These are phyloP conservation scores for Phacellophora camtschatica DNA, from an alignment of 30 jellyfish, hydroid and myxozoan genomes.

Conservation along the genomic window DNA sequence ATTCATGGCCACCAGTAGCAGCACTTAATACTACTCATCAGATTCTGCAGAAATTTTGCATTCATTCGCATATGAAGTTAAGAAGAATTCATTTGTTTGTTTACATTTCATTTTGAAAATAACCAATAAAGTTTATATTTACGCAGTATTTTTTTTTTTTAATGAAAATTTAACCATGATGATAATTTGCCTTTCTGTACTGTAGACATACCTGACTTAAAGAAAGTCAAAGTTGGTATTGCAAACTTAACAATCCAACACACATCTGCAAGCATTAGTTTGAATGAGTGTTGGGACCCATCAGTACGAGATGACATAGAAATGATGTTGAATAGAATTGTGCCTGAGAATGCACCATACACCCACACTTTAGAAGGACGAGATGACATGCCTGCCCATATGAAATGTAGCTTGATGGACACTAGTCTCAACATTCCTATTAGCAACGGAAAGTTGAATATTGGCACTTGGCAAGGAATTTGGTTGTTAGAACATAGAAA, in stretches of 20 bases:
- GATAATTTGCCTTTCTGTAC: no score
- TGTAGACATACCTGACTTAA: constrained; percentile 81
- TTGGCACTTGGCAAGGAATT: constrained; percentile 98
- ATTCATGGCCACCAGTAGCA: no score
- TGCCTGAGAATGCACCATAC: constrained; percentile 84
- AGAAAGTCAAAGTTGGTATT: constrained; percentile 77
- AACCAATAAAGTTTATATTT: no score
- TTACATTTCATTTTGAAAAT: no score
- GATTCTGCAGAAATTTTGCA: no score
- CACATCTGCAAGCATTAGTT: constrained; percentile 92
- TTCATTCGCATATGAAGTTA: no score
- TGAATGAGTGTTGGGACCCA: constrained; percentile 94
- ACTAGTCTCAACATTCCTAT: constrained; percentile 82
- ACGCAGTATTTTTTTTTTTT: no score
- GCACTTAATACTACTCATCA: no score
- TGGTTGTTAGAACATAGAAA: constrained; percentile 93
- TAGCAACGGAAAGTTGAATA: constrained; percentile 82
- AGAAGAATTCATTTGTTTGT: no score
- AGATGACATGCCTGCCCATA: constrained; percentile 99
- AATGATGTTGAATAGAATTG: constrained; percentile 81
- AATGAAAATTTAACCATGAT: no score
- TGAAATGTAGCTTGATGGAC: constrained; percentile 90
- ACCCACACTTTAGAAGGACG: constrained; percentile 93
- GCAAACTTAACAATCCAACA: constrained; percentile 75
- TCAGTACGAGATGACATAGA: constrained; percentile 89